Evolutionary conservation across 2,797 vertebrate genomes (phyloP).

Genomic region (Pipistrellus pygmaeus): DNA sequence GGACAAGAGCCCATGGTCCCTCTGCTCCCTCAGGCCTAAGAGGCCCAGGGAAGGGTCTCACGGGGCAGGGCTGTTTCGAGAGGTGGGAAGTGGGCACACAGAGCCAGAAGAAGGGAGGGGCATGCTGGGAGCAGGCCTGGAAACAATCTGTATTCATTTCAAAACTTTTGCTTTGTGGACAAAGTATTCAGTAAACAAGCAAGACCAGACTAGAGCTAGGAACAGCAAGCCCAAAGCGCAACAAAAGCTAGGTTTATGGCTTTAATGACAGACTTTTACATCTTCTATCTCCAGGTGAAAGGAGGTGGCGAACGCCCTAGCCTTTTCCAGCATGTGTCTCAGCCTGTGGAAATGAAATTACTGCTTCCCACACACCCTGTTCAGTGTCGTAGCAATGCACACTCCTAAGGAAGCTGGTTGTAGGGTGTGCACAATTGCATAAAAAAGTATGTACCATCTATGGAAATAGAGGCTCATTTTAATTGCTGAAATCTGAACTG

Average conservation of each 20-base stretch:
- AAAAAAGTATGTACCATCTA: neutral
- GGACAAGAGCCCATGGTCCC: neutral
- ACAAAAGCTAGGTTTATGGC: conserved; percentile 52
- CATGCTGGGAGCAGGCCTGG: neutral
- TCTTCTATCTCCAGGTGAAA: conserved; percentile 51
- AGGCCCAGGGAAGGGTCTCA: neutral
- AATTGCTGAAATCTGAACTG: neutral
- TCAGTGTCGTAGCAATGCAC: neutral
- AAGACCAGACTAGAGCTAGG: conserved; percentile 57
- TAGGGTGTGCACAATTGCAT: neutral
- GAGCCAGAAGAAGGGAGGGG: neutral
- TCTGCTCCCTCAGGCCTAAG: neutral
- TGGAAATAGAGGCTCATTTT: neutral
- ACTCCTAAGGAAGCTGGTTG: neutral
- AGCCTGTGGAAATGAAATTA: neutral
- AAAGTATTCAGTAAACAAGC: conserved; percentile 50
- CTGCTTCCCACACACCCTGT: neutral
- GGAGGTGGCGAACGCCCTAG: neutral
- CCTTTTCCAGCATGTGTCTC: neutral
- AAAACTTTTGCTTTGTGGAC: conserved; percentile 33
- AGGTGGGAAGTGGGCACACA: neutral
- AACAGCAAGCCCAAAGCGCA: conserved; percentile 34
- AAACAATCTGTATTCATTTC: conserved; percentile 26
- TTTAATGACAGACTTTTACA: conserved; percentile 50
- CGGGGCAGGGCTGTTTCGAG: neutral